Evolutionary conservation across 1,140 invertebrate genomes (phyloP).

Genomic region (Calliphora vicina): DNA sequence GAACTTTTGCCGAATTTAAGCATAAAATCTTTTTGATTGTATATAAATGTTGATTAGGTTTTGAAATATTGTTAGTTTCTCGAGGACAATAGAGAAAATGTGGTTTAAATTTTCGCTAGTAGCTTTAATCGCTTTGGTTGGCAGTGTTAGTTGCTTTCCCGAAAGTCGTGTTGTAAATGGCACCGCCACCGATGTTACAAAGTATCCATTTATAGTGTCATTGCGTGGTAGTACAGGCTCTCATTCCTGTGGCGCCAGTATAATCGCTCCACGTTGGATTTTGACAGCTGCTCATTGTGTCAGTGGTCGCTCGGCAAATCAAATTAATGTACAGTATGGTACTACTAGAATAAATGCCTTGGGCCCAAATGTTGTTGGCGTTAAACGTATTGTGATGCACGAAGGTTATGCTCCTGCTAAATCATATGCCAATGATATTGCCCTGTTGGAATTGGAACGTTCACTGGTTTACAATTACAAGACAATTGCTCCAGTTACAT

Average conservation of each 20-base stretch:
- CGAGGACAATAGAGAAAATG: too few species aligned
- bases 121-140: not conserved
- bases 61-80: too few species aligned
- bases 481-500: conserved; percentile 47
- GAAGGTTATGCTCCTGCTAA: conserved; percentile 49
- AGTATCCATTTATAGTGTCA: conserved; percentile 58
- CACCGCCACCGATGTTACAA: conserved; percentile 46
- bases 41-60: too few species aligned
- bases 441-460: conserved; percentile 47
- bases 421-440: conserved; percentile 57
- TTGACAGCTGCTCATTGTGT: conserved; percentile 71
- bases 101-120: not conserved
- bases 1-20: too few species aligned
- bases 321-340: conserved; percentile 51
- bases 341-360: conserved; percentile 43
- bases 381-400: conserved; percentile 57
- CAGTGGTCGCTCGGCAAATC: conserved; percentile 44
- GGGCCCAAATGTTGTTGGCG: conserved; percentile 51
- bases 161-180: conserved; percentile 56
- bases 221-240: conserved; percentile 51
- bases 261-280: conserved; percentile 66
- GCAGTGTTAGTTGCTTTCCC: conserved; percentile 39
- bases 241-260: conserved; percentile 69
- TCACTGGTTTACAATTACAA: conserved; percentile 47
- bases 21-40: too few species aligned